Evolutionary conservation across 2,113 vertebrate genomes (phyloP).

Genomic region (Spea bombifrons): DNA sequence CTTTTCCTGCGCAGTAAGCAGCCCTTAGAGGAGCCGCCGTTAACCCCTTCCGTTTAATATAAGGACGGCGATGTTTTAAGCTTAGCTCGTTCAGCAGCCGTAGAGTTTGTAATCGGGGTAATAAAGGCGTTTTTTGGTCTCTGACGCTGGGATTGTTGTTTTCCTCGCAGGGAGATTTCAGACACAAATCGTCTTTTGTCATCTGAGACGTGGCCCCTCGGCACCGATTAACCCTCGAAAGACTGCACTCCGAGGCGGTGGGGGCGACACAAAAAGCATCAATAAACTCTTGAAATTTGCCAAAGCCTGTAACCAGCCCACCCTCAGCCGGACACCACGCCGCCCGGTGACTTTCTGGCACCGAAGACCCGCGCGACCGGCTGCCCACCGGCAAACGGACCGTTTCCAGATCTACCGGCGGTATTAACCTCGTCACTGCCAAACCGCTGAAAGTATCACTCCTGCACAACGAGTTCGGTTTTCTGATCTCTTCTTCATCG

Average conservation of each 20-base stretch:
- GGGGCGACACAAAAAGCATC: constrained; percentile 1
- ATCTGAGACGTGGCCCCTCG: constrained; percentile 77
- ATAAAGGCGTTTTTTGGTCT: no score
- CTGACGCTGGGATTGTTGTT: neutral
- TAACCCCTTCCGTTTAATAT: neutral
- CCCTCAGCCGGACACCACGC: constrained; percentile 52
- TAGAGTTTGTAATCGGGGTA: neutral
- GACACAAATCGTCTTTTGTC: constrained; percentile 96
- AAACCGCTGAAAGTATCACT: neutral
- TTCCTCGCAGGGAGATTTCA: constrained; percentile 85
- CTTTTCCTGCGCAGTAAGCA: neutral
- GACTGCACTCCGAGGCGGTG: constrained; percentile 52
- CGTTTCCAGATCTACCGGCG: neutral
- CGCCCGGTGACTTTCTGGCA: constrained; percentile 42
- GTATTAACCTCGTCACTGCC: constrained; percentile 34
- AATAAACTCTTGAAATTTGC: constrained; percentile 60
- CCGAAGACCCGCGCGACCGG: constrained; percentile 43
- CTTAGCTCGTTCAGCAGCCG: neutral
- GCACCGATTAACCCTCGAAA: neutral
- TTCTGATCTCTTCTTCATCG: neutral
- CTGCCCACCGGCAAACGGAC: constrained; percentile 24
- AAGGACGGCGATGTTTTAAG: neutral
- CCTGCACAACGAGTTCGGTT: neutral
- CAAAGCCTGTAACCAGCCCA: constrained; percentile 65
- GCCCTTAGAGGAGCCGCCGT: neutral